Evolutionary conservation across 2,888 invertebrate genomes (phyloP).

Genomic region (Chrysolina americana): DNA sequence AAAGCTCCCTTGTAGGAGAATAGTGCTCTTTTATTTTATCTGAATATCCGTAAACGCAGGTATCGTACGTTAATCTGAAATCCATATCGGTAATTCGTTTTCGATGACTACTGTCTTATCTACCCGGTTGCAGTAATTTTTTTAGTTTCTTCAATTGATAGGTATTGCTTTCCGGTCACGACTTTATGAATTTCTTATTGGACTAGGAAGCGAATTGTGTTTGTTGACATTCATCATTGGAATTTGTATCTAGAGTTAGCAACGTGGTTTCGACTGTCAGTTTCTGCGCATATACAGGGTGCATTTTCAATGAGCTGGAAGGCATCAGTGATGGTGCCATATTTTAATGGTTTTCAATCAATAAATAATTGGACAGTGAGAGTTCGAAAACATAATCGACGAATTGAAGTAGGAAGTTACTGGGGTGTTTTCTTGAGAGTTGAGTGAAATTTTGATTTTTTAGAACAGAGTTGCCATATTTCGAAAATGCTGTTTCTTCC

Average conservation of each 20-base stretch:
- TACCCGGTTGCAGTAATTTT: neutral
- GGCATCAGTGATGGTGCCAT: too few species aligned
- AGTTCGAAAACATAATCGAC: too few species aligned
- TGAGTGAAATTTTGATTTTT: too few species aligned
- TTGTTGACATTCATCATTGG: neutral
- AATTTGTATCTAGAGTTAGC: neutral
- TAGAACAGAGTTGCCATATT: too few species aligned
- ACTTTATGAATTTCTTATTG: neutral
- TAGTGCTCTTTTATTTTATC: neutral
- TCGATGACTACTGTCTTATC: slow-evolving; percentile 7
- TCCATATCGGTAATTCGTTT: slow-evolving; percentile 19
- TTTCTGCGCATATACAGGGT: neutral
- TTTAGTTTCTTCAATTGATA: neutral
- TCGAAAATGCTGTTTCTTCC: too few species aligned
- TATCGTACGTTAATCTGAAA: slow-evolving; percentile 4
- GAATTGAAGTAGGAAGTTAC: too few species aligned
- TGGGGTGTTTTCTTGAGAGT: too few species aligned
- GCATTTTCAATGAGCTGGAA: neutral
- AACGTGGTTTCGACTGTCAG: neutral
- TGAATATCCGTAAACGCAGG: neutral
- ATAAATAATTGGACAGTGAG: too few species aligned
- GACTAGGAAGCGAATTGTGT: neutral
- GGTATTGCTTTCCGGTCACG: neutral
- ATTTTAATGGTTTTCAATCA: too few species aligned
- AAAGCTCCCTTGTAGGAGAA: neutral